A percentile compares a stretch with the other conserved stretches of the same genome.
Conservation (phyloP, 2,797 vertebrate genomes). For the Poeciliopsis gracilis region DNA sequence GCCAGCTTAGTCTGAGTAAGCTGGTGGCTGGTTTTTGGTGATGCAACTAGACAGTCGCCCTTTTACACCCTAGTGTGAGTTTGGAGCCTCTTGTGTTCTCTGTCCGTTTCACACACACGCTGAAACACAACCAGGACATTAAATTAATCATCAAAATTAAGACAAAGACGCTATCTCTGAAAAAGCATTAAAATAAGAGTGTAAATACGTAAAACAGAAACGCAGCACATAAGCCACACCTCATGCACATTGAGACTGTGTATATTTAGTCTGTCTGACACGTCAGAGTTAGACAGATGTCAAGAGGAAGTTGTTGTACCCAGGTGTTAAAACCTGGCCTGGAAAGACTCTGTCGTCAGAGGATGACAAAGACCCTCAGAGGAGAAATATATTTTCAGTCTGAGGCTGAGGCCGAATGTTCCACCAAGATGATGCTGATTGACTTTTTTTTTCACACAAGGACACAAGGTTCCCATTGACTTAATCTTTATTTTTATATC, state of each 20-base stretch:
- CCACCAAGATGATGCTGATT: conserved; percentile 23
- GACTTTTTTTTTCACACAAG: conserved; percentile 12
- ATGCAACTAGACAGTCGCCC: conserved; percentile 64
- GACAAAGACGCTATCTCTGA: conserved; percentile 46
- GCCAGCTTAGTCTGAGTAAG: conserved; percentile 50
- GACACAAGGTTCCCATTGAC: conserved; percentile 26
- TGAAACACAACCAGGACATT: not conserved
- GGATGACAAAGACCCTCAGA: conserved; percentile 55
- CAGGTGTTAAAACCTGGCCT: conserved; percentile 65
- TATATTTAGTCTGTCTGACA: conserved; percentile 26
- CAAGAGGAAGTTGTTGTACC: conserved; percentile 43
- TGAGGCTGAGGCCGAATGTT: conserved; percentile 19
- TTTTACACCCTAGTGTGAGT: conserved; percentile 67
- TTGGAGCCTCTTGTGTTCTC: conserved; percentile 38
- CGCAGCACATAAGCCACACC: conserved; percentile 18
- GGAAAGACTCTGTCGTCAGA: conserved; percentile 63
- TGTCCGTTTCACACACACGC: conserved; percentile 30
- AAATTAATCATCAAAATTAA: conserved; percentile 15
- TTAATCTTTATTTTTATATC: not conserved
- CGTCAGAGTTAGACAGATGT: conserved; percentile 44
- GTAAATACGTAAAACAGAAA: conserved; percentile 29
- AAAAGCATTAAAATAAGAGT: conserved; percentile 18
- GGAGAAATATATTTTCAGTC: conserved; percentile 50
- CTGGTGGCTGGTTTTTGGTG: conserved; percentile 68
- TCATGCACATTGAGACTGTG: conserved; percentile 7